phyloP scores from a whole-genome alignment of 2,888 invertebrate species.

The Acleris cristana region DNA sequence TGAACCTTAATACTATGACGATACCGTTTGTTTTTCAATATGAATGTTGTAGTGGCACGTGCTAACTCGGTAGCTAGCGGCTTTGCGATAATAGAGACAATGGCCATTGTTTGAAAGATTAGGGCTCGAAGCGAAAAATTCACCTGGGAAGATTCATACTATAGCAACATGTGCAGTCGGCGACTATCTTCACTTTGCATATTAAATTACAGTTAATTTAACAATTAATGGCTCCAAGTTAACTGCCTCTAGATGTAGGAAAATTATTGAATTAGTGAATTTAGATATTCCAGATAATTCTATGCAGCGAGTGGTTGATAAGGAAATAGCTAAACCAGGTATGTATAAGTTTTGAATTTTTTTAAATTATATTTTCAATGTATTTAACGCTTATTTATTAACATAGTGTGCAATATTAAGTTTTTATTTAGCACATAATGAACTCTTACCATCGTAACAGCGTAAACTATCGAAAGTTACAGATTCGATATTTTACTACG shows the following conservation, averaged over 20 bases:
- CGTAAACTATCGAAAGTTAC: too few species aligned
- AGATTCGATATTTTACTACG: conserved; percentile 2
- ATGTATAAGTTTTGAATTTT: background rate
- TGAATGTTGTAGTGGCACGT: too few species aligned
- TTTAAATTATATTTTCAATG: background rate
- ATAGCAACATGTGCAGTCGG: background rate
- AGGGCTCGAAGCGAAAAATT: too few species aligned
- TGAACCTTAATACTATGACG: too few species aligned
- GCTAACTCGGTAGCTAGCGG: too few species aligned
- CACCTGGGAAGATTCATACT: too few species aligned
- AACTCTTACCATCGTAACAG: background rate
- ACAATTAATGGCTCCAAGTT: background rate
- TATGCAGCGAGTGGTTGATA: background rate
- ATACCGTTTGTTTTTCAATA: too few species aligned
- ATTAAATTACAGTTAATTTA: background rate
- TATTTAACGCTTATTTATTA: background rate
- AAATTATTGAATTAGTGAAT: background rate
- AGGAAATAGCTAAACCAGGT: conserved; percentile 2
- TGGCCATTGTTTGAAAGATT: too few species aligned
- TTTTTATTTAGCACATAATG: background rate
- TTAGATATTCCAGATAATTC: background rate
- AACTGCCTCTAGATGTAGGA: background rate
- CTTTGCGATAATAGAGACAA: too few species aligned
- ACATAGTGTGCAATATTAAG: background rate
- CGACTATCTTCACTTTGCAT: background rate